Evolutionary conservation across 2,113 vertebrate species (phyloP), one percentile per base, ranked within the genome.

Genomic region (Physeter macrocephalus): DNA sequence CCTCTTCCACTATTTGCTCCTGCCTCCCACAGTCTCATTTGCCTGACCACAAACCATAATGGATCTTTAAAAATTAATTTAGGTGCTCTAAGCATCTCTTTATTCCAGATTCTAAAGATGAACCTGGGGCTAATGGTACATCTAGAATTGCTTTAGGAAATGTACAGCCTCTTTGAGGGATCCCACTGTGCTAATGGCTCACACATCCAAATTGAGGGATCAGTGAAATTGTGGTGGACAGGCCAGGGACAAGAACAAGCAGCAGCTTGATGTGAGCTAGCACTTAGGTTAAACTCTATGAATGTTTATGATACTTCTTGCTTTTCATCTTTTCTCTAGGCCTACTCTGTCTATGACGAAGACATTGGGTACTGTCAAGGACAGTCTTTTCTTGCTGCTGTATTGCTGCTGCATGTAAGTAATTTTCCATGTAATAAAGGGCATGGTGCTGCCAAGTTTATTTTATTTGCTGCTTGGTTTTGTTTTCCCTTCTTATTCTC

Each of bases 351-450:
- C 59, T 99, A 99, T 34, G 99, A 99, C 92, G 99, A 99, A 96
- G 99, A 99, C 97, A 99, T 99, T n/a, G 99, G 99, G 41, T 99
- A 99, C 92, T 99, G 99, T 98, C 99, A 99, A 98, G 99, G 99
- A 81, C 99, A 99, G 98, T 99, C 99, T 9, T 99, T 99, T 97
- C 99, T 99, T 36, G 99, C 99, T 90, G 99, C 99, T 64, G 99
- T 99, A 78, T 98, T 99, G 64, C 99, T 99, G 8, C 98, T 99
- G 69, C 99, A 99, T 94, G 99, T 99, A 97, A 99, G 99, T 99
- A 98, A 81, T 96, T 90, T 97, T 96, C 84, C 49, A 31, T 29
- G 36, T 83, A 34, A 52, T 57, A 86, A 89, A 88, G 95, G 95
- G 81, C 86, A 97, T 59, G 46, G 34, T 88, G 90, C 92, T 93